Conservation (phyloP, 2,888 invertebrate genomes). For the Chloroclystis v-ata region DNA sequence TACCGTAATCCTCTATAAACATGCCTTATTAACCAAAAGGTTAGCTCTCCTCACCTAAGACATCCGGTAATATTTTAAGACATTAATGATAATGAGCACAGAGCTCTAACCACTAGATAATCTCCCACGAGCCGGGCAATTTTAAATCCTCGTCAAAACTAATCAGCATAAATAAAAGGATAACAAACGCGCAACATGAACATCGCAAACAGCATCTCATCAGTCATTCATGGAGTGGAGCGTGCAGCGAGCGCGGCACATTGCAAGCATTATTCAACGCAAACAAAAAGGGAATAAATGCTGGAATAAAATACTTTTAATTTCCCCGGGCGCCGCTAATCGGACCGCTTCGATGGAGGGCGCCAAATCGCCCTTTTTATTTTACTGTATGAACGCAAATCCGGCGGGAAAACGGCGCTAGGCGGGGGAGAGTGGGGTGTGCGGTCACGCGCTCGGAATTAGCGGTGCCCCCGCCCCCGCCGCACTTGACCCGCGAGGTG, state of each 20-base stretch:
- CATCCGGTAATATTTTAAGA: no score
- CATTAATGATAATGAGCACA: no score
- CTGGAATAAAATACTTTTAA: slow-evolving; percentile 76
- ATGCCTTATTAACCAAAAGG: no score
- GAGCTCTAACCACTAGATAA: no score
- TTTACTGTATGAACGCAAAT: slow-evolving; percentile 74
- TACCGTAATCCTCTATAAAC: no score
- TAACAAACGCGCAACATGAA: slow-evolving; percentile 31
- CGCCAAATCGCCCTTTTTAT: slow-evolving; percentile 76
- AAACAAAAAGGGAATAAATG: slow-evolving; percentile 74
- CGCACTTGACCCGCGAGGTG: slow-evolving; percentile 67
- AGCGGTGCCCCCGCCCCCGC: slow-evolving; percentile 49
- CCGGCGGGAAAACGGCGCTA: slow-evolving; percentile 68
- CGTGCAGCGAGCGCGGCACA: slow-evolving; percentile 33
- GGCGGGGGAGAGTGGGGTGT: slow-evolving; percentile 40
- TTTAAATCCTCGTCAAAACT: slow-evolving; percentile 18
- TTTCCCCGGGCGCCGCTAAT: slow-evolving; percentile 77
- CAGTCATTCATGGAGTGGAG: slow-evolving; percentile 32
- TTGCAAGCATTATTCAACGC: slow-evolving; percentile 51
- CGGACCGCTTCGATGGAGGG: slow-evolving; percentile 72
- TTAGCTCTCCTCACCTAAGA: no score
- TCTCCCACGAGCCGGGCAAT: neutral
- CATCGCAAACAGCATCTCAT: slow-evolving; percentile 36
- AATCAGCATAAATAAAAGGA: slow-evolving; percentile 28
- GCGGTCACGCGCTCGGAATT: slow-evolving; percentile 71